Conservation (phyloP, 1,140 invertebrate genomes). For the Bombus pascuorum region DNA sequence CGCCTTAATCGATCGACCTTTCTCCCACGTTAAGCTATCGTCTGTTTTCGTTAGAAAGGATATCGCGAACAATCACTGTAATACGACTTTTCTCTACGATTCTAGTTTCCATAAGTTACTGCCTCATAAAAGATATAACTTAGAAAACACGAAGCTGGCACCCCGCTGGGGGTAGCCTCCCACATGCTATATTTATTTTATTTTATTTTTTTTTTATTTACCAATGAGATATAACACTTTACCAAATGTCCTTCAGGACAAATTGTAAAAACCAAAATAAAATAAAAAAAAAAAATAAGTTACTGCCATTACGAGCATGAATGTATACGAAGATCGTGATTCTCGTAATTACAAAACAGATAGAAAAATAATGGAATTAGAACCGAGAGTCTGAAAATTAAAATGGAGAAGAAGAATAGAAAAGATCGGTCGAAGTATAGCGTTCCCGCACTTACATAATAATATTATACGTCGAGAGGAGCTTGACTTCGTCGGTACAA, state of each 20-base stretch:
- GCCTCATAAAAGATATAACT: too few relatives aligned
- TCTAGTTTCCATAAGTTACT: not conserved
- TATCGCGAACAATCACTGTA: not conserved
- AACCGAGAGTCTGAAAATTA: not conserved
- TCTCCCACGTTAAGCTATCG: not conserved
- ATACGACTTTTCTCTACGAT: not conserved
- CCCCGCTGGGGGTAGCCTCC: too few relatives aligned
- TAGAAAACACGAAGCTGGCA: too few relatives aligned
- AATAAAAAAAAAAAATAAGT: not conserved
- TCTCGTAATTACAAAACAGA: too few relatives aligned
- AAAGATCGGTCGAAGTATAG: constrained; percentile 51
- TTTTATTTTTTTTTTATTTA: too few relatives aligned
- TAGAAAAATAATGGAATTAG: not conserved
- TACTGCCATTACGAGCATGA: not conserved
- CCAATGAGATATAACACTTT: too few relatives aligned
- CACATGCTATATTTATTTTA: too few relatives aligned
- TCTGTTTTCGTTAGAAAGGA: constrained; percentile 8
- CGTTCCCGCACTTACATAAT: constrained; percentile 74
- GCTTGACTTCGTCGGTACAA: constrained; percentile 76
- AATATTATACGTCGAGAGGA: constrained; percentile 70
- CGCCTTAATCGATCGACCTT: constrained; percentile 23
- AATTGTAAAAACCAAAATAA: too few relatives aligned
- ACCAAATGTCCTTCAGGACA: too few relatives aligned
- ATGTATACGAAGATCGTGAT: too few relatives aligned
- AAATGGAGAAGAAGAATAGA: not conserved